Evolutionary conservation across 2,113 vertebrate genomes (phyloP), one percentile per base, ranked within the genome.

Genomic region (Strix uralensis): DNA sequence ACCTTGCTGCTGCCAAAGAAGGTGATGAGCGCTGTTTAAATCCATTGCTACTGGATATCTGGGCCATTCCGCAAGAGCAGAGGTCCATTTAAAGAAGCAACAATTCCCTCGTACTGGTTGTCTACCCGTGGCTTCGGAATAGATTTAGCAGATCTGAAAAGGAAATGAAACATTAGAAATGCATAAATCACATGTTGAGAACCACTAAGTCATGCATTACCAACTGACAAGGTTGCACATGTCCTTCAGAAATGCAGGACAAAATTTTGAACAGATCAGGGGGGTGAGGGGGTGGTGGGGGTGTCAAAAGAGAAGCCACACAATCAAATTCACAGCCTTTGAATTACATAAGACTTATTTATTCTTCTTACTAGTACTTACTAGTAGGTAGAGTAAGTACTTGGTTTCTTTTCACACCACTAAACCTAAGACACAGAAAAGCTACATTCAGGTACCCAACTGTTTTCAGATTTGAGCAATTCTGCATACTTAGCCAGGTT

Each of bases 11-110:
- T 83, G 97, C 97, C 73, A 97, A 95, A 88, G 97, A 85, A 79
- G 98, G 94, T 73, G 98, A 98, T 77, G 98, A 97, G 78, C 98
- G 97, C 77, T 98, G 97, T 94, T 98, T 99, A 98, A 99, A 98
- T 94, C 98, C 99, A 99, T 98, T 99, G 97, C 97, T 98, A 95
- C 98, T 99, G 87, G 99, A 99, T 98, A 99, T 98, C 98, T 99
- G 99, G 98, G 99, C 99, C 99, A 99, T 99, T 81, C 94, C 95
- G 98, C 98, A 97, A 97, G 97, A 96, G 90, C 96, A 77, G 93
- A 89, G 93, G 96, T 97, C 98, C 98, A 98, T 98, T 94, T 96
- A 98, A 97, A 88, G 95, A 95, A 95, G 86, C 96, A 96, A 91
- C 85, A 15, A 91, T 69, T 86, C 80, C 49, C 95, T 93, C 75